Conservation (phyloP, 2,113 vertebrate genomes). For the Tupaia chinensis region DNA sequence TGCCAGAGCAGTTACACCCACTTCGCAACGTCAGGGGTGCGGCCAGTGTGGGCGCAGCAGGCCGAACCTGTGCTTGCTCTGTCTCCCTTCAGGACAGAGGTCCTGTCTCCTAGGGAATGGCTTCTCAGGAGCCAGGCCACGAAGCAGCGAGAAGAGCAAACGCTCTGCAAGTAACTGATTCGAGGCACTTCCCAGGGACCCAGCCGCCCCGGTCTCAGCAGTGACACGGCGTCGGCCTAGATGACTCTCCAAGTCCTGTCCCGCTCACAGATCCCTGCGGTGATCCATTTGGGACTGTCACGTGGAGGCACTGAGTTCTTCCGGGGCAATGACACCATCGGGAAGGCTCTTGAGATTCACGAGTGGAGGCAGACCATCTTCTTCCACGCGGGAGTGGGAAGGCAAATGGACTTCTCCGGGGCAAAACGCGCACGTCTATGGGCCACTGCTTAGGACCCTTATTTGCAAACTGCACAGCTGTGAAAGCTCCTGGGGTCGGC, state of each 20-base stretch:
- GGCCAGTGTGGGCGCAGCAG: neutral
- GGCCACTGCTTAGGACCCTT: no score
- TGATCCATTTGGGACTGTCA: conserved; percentile 9
- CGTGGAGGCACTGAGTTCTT: conserved; percentile 4
- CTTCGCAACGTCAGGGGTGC: neutral
- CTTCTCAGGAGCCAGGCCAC: neutral
- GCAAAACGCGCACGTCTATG: no score
- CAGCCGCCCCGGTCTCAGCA: neutral
- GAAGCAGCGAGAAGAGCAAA: neutral
- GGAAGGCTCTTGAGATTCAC: neutral
- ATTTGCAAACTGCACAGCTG: no score
- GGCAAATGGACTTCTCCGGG: no score
- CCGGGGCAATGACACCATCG: neutral
- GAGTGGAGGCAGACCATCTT: neutral
- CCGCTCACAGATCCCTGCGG: neutral
- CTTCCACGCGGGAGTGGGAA: no score
- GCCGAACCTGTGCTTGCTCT: neutral
- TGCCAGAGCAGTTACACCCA: neutral
- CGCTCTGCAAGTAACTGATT: neutral
- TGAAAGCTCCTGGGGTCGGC: no score
- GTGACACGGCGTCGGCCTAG: neutral
- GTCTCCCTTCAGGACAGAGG: neutral
- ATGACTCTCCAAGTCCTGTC: neutral
- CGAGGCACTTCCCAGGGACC: neutral
- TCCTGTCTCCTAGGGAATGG: neutral